A percentile compares a stretch with the other conserved stretches of the same genome.
These are phyloP conservation scores for Atrichornis clamosus DNA, from an alignment of 2,113 vertebrate species.

Conservation along the genomic window DNA sequence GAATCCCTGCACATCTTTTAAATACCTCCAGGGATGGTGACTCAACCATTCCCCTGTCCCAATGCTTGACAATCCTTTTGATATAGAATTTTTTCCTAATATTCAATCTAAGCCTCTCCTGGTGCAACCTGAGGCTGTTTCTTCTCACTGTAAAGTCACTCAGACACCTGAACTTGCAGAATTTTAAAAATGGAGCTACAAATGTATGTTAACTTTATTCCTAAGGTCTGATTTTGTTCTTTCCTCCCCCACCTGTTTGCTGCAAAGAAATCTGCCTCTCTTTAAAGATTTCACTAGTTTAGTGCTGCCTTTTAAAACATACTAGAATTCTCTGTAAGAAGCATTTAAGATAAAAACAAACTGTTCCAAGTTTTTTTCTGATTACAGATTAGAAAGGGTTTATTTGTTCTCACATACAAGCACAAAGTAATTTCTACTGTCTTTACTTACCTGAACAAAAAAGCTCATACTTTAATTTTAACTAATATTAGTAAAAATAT, in stretches of 20 bases:
- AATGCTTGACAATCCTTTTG: not conserved
- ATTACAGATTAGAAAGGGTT: not conserved
- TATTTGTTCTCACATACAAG: not conserved
- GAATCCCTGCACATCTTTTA: not conserved
- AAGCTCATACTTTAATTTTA: not conserved
- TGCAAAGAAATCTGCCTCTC: not conserved
- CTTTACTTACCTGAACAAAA: not conserved
- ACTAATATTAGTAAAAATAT: not conserved
- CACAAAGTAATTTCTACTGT: not conserved
- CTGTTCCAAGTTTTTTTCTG: not conserved
- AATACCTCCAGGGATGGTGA: not conserved
- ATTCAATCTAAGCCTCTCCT: not conserved
- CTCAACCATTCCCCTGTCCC: not conserved
- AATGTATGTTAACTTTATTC: not conserved
- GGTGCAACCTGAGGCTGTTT: not conserved
- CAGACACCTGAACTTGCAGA: not conserved
- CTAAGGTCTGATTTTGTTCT: not conserved
- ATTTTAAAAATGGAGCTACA: not conserved
- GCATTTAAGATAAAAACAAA: not conserved
- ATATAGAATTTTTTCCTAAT: not conserved
- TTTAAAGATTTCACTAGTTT: not conserved
- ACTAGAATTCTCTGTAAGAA: not conserved
- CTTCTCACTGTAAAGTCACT: not conserved
- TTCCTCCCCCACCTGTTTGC: not conserved
- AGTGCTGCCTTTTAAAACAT: not conserved